Evolutionary conservation across 2,888 invertebrate genomes (phyloP), one percentile per base, ranked within the genome.

Genomic region (Mimas tiliae): DNA sequence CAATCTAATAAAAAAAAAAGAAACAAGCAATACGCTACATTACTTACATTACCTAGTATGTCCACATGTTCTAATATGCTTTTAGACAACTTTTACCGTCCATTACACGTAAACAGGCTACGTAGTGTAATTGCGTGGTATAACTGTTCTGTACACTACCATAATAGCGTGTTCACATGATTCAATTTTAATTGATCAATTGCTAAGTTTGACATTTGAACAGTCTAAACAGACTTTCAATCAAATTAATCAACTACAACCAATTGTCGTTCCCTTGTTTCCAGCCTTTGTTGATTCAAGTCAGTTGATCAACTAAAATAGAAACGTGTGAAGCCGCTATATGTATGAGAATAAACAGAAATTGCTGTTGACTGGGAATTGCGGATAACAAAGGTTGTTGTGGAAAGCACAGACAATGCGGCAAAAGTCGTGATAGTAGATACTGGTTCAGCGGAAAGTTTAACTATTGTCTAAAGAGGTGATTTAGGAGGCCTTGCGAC

Each of bases 391-490:
- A 52, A 66, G 62, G 62, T 52, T 52, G 42, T 66, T 62, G 42
- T 62, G 42, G 48, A 62, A 38, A 42, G 48, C 50, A 45, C 63
- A 63, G 47, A 33, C 52, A 51, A 52, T 66, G 51, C 51, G 47
- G 62, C 34, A 62, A 48, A 55, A 51, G 21, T 65, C 51, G 62
- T 66, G 45, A 62, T 66, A 34, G 42, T 42, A 42, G 62, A 52
- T 66, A 66, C 52, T 42, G 62, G 42, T 66, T 58, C 50, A 51
- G 38, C 50, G 62, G 45, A 64, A 64, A 64, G 52, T 64, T 52
- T 53, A 52, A 45, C 42, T 45, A 27, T 45, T 45, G 52, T 52
- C 19, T 19, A 47, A 63, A 64, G 51, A 53, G 12, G 9, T 64
- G 42, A 64, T 64, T 64, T 45, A 42, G 42, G 51, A 34, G 50